These are phyloP conservation scores for Calameuta idolon DNA, from an alignment of 2,888 invertebrate species.

Conservation along the genomic window DNA sequence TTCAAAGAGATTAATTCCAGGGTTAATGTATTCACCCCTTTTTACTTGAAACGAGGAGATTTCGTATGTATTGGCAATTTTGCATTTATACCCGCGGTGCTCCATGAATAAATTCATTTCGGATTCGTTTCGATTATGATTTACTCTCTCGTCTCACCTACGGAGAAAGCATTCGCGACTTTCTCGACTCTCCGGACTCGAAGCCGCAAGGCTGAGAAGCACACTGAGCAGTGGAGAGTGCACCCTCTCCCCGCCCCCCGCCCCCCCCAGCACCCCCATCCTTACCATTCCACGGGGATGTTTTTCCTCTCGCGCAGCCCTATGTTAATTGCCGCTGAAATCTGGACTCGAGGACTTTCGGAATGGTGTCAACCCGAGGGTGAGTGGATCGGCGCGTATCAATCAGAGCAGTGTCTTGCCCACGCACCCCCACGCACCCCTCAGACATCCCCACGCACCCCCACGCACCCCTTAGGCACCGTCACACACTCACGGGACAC, in stretches of 20 bases:
- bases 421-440: conserved; percentile 37
- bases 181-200: conserved; percentile 29
- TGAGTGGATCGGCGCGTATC: conserved; percentile 39
- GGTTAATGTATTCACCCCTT: conserved; percentile 67
- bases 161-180: conserved; percentile 36
- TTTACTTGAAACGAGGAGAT: conserved; percentile 66
- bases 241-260: too few relatives aligned
- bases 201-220: conserved; percentile 11
- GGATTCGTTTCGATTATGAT: conserved; percentile 55
- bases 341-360: not conserved
- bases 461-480: conserved; percentile 29
- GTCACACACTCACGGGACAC: not conserved
- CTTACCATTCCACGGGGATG: conserved; percentile 12
- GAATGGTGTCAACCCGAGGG: not conserved
- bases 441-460: conserved; percentile 30
- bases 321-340: conserved; percentile 5
- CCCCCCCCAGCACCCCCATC: conserved; percentile 1
- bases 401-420: conserved; percentile 57
- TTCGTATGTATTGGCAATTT: conserved; percentile 68
- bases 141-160: not conserved
- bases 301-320: conserved; percentile 2
- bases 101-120: conserved; percentile 67
- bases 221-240: conserved; percentile 12
- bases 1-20: conserved; percentile 61
- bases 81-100: conserved; percentile 62